Evolutionary conservation across 2,888 invertebrate genomes (phyloP).

Genomic region (Parelbella ahira): DNA sequence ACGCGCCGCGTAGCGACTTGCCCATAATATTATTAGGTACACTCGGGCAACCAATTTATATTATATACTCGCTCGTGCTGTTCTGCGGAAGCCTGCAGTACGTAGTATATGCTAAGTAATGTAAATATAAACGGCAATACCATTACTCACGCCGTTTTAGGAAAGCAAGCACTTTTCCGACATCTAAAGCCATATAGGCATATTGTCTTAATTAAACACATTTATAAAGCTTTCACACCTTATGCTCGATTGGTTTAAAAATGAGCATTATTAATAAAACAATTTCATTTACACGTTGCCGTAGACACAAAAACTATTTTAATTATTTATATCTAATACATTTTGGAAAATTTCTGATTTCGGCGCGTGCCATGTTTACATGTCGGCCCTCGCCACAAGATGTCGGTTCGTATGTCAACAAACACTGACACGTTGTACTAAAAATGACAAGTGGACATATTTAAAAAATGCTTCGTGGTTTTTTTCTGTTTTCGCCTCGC

Average conservation of each 20-base stretch:
- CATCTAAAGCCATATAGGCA: background rate
- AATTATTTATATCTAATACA: too few species aligned
- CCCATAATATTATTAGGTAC: conserved; percentile 67
- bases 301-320: too few species aligned
- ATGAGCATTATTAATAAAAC: too few species aligned
- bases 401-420: conserved; percentile 34
- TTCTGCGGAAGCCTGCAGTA: conserved; percentile 29
- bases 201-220: too few species aligned
- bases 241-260: too few species aligned
- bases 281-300: too few species aligned
- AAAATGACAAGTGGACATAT: conserved; percentile 34
- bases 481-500: conserved; percentile 25
- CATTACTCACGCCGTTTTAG: conserved; percentile 15
- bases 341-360: too few species aligned
- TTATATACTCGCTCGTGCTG: conserved; percentile 27
- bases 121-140: conserved; percentile 33
- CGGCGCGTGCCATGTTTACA: conserved; percentile 9
- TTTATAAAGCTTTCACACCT: too few species aligned
- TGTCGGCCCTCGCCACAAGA: conserved; percentile 36
- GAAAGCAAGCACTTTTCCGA: conserved; percentile 3
- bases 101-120: conserved; percentile 29
- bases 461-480: conserved; percentile 37
- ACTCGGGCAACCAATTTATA: conserved; percentile 53
- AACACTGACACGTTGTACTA: conserved; percentile 28
- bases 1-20: conserved; percentile 53